A percentile compares a stretch with the other conserved stretches of the same genome.
Evolutionary conservation across 2,113 vertebrate species (phyloP).

Genomic region (Elephantulus edwardii): DNA sequence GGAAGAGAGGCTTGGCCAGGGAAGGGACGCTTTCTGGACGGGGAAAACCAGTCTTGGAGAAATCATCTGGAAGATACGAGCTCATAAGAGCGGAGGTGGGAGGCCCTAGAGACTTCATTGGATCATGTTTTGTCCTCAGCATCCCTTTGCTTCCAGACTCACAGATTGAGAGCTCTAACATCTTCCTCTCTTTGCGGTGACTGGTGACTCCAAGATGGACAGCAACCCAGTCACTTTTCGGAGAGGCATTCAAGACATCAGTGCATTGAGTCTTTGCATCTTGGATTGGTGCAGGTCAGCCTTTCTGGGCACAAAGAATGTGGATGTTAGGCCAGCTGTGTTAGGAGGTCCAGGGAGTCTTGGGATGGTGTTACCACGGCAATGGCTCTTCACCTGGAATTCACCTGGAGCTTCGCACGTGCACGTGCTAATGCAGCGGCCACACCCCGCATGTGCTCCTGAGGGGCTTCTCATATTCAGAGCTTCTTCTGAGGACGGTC

Average conservation of each 20-base stretch:
- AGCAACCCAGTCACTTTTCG: slow-evolving; percentile 81
- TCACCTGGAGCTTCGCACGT: too few species aligned
- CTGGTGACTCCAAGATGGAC: slow-evolving; percentile 72
- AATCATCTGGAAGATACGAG: slow-evolving; percentile 78
- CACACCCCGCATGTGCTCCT: slow-evolving; percentile 61
- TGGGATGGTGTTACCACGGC: slow-evolving; percentile 3
- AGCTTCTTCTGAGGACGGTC: slow-evolving; percentile 83
- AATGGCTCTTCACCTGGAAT: background rate
- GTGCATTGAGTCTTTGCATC: background rate
- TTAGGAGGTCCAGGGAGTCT: slow-evolving; percentile 77
- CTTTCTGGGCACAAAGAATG: background rate
- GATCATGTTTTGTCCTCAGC: slow-evolving; percentile 36
- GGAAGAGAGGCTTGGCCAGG: background rate
- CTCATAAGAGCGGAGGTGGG: slow-evolving; percentile 83
- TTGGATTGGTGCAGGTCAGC: slow-evolving; percentile 46
- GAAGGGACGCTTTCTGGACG: background rate
- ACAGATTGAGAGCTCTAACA: slow-evolving; percentile 63
- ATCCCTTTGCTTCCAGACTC: slow-evolving; percentile 64
- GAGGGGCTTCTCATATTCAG: slow-evolving; percentile 67
- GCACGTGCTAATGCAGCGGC: too few species aligned
- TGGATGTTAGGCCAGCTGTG: slow-evolving; percentile 64
- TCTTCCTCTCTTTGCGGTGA: slow-evolving; percentile 9
- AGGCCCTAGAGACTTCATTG: slow-evolving; percentile 83
- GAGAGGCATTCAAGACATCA: slow-evolving; percentile 82
- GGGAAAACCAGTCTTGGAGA: background rate